Evolutionary conservation across 2,113 vertebrate species (phyloP).

Genomic region (Pelobates fuscus): DNA sequence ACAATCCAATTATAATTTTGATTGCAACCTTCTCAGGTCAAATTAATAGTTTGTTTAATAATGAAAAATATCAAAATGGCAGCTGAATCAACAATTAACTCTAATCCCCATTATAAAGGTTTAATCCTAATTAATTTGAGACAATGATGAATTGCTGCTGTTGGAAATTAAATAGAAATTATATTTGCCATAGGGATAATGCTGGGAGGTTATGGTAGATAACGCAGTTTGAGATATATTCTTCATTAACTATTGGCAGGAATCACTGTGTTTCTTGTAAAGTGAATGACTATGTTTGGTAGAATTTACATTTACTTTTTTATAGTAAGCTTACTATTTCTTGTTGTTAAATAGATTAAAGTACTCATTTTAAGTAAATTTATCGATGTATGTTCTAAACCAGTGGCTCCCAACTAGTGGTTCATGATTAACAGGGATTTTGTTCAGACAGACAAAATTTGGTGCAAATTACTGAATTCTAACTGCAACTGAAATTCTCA

Average conservation of each 20-base stretch:
- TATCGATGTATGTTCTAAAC: too few species aligned
- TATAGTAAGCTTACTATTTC: too few species aligned
- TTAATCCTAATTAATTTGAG: constrained; percentile 69
- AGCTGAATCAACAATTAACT: constrained; percentile 66
- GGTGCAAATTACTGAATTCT: too few species aligned
- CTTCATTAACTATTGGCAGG: constrained; percentile 28
- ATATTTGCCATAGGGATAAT: constrained; percentile 49
- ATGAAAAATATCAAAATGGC: constrained; percentile 54
- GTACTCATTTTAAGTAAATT: too few species aligned
- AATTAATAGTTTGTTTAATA: constrained; percentile 59
- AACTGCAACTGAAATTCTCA: too few species aligned
- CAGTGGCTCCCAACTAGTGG: too few species aligned
- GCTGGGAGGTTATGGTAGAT: constrained; percentile 48
- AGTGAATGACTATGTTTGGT: not conserved
- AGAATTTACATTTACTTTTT: too few species aligned
- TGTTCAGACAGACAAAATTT: too few species aligned
- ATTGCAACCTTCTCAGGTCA: constrained; percentile 56
- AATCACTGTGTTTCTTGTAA: too few species aligned
- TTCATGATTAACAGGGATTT: too few species aligned
- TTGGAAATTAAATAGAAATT: constrained; percentile 52
- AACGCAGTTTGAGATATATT: constrained; percentile 20
- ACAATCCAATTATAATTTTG: constrained; percentile 59
- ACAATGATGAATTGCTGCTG: constrained; percentile 62
- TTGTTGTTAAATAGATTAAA: too few species aligned
- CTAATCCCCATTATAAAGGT: constrained; percentile 62